Base-by-base conservation (phyloP, 2,888 invertebrate genomes). In the Boloria selene region DNA sequence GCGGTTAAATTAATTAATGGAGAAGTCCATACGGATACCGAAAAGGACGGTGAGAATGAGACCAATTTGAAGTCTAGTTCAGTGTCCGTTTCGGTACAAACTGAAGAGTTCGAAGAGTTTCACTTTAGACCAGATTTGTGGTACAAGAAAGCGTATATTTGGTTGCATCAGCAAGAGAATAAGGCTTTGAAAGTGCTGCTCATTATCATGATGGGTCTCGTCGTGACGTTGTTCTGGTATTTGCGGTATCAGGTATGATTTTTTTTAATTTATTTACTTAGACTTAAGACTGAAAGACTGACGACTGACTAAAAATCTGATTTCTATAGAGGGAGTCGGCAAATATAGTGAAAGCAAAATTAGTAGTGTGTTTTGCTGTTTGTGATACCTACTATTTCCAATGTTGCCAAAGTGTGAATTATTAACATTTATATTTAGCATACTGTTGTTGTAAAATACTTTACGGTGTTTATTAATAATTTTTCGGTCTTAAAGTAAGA, bases 81-180 rank as follows among this genome's bases (percentile, higher is more conserved):
- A 0, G 81, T 88, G 58, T 93, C 93, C 0, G 89, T 94, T 62
- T 88, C 90, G 0, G 93, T 94, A 7, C 94, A 95, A 79, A 94
- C 94, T 0, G 94, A 94, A 2, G 92, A 93, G 0, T 75, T 93
- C 13, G 91, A 93, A 71, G 90, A 88, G 4, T 80, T 86, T 31
- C 78, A 78, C 38, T 83, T 91, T 26, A 82, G 86, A 64, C 90
- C 88, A 7, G 84, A 86, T 55, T 65, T 87, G 67, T 89, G 87
- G 88, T 92, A 89, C 75, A 88, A 89, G 65, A 80, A 83, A 67
- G 76, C 86, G 1, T 93, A 94, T 71, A 75, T 87, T 13, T 96
- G 96, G 96, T 84, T 96, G 0, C 94, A 95, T 77, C 95, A 95
- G 75, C 96, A 96, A 76, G 96, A 96, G 74, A 96, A 96, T 79